Percentiles rank a stretch among this genome's conserved stretches.
These are phyloP conservation scores for Dione vanillae DNA, from an alignment of 2,888 invertebrate genomes.

Conservation along the genomic window DNA sequence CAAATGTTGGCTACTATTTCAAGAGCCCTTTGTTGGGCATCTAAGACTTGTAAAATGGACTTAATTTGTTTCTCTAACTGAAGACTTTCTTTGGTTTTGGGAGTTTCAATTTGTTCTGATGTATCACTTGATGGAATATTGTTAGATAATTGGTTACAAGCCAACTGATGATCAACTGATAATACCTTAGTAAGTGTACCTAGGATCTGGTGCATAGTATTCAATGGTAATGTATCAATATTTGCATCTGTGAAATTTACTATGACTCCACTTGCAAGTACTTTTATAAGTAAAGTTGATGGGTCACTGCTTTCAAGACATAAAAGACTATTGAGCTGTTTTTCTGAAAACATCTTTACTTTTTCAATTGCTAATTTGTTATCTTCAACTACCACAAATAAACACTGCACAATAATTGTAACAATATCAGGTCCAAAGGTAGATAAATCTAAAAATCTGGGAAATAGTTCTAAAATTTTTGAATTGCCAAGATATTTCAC, in stretches of 20 bases:
- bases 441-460: slow-evolving; percentile 84
- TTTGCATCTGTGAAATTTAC: slow-evolving; percentile 81
- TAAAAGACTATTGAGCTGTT: slow-evolving; percentile 70
- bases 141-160: slow-evolving; percentile 79
- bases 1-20: slow-evolving; percentile 90
- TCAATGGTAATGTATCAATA: slow-evolving; percentile 68
- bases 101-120: slow-evolving; percentile 59
- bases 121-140: slow-evolving; percentile 70
- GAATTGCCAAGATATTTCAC: slow-evolving; percentile 87
- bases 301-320: slow-evolving; percentile 69
- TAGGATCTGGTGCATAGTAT: slow-evolving; percentile 78
- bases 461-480: slow-evolving; percentile 84
- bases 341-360: slow-evolving; percentile 78
- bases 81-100: slow-evolving; percentile 69
- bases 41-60: slow-evolving; percentile 82
- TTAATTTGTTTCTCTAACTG: slow-evolving; percentile 77
- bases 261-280: slow-evolving; percentile 84
- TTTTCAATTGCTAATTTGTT: slow-evolving; percentile 84
- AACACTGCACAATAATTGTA: slow-evolving; percentile 86
- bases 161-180: slow-evolving; percentile 79
- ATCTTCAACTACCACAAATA: slow-evolving; percentile 89
- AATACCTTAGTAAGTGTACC: slow-evolving; percentile 80
- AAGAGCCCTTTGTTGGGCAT: slow-evolving; percentile 87
- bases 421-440: slow-evolving; percentile 84
- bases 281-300: slow-evolving; percentile 78